Conservation (phyloP, 1,140 invertebrate genomes). For the Nylanderia fulva region DNA sequence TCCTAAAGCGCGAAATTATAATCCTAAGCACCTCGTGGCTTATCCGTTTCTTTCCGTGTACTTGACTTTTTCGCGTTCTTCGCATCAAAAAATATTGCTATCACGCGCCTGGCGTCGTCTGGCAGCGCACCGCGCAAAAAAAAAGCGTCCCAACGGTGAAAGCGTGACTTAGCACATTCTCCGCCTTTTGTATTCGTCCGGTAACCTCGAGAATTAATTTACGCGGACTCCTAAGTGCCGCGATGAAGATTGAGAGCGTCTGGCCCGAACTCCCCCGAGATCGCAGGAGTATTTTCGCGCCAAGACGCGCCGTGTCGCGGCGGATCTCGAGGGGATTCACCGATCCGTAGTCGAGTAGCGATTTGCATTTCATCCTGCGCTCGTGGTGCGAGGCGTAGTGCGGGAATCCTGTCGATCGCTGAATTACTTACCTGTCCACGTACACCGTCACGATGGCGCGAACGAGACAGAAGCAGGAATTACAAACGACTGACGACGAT, state of each 20-base stretch:
- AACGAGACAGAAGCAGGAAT: constrained; percentile 54
- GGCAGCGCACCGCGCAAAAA: constrained; percentile 32
- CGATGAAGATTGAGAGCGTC: constrained; percentile 74
- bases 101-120: constrained; percentile 30
- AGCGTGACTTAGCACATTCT: constrained; percentile 68
- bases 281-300: constrained; percentile 65
- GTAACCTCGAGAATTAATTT: constrained; percentile 72
- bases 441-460: constrained; percentile 41
- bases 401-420: constrained; percentile 68
- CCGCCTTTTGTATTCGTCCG: constrained; percentile 66
- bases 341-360: constrained; percentile 69
- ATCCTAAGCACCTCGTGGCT: neutral
- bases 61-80: neutral
- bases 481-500: constrained; percentile 21
- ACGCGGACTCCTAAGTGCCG: constrained; percentile 67
- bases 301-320: constrained; percentile 61
- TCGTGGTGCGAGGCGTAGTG: constrained; percentile 49
- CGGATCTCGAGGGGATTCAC: constrained; percentile 70
- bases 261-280: constrained; percentile 56
- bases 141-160: constrained; percentile 55
- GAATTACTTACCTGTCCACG: constrained; percentile 75
- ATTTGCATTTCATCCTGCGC: constrained; percentile 72
- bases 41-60: neutral
- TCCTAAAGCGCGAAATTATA: constrained; percentile 10
- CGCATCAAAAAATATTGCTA: constrained; percentile 53